phyloP scores from a whole-genome alignment of 2,888 invertebrate genomes.

The Campoplex capitator region DNA sequence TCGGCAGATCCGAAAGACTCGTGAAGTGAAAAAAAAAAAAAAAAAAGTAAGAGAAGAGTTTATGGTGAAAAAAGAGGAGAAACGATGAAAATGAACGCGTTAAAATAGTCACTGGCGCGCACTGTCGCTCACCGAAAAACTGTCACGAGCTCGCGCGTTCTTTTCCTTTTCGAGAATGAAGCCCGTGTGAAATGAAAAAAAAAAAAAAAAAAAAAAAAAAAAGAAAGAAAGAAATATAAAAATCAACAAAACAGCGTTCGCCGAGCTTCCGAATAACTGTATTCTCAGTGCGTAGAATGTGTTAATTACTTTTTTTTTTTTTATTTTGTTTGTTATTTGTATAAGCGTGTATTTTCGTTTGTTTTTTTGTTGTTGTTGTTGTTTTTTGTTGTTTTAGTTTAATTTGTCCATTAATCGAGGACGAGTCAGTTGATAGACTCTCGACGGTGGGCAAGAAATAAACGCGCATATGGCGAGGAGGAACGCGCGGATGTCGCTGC shows the following conservation, averaged over 20 bases:
- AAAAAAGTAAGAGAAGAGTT: neutral
- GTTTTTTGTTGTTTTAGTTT: slow-evolving; percentile 22
- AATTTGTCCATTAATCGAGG: slow-evolving; percentile 33
- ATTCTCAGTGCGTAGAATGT: neutral
- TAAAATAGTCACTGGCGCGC: slow-evolving; percentile 53
- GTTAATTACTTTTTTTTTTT: neutral
- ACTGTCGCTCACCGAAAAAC: slow-evolving; percentile 50
- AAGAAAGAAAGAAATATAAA: slow-evolving; percentile 10
- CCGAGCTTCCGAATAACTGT: neutral
- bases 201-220: neutral
- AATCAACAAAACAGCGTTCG: neutral
- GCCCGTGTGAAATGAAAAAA: neutral
- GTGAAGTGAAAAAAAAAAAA: neutral
- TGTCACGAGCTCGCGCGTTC: slow-evolving; percentile 20
- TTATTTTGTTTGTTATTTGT: slow-evolving; percentile 13
- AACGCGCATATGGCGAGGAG: slow-evolving; percentile 75
- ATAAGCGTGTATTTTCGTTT: neutral
- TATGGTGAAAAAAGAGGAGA: slow-evolving; percentile 4
- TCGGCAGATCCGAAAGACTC: neutral
- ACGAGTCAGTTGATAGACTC: slow-evolving; percentile 21
- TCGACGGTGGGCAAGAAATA: slow-evolving; percentile 63
- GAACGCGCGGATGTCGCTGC: slow-evolving; percentile 76
- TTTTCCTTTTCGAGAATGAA: neutral
- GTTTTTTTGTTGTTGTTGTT: slow-evolving; percentile 10
- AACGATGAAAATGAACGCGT: slow-evolving; percentile 1